Base-by-base conservation (phyloP, 2,797 vertebrate genomes). In the Mastacembelus armatus region DNA sequence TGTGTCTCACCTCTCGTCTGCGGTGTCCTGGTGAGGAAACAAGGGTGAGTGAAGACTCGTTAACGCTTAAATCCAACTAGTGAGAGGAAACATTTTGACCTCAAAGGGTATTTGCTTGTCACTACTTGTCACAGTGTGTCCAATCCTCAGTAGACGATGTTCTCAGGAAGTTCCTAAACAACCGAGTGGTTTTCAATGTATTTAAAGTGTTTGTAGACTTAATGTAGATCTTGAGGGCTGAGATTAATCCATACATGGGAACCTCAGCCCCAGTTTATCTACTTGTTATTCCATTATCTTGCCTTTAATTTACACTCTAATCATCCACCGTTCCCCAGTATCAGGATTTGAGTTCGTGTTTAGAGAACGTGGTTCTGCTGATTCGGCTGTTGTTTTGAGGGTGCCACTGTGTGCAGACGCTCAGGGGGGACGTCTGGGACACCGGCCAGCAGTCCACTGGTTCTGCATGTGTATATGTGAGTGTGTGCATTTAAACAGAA, bases 401-500 rank as follows among this genome's bases (percentile, higher is more conserved):
- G 67, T 74, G 66, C 38, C 57, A 40, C 49, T 62, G 74, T 77
- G 69, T 64, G 21, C 33, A 0, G 52, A 10, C 30, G 43, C 52
- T 65, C 60, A 30, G 38, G 71, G 69, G 70, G 60, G 65, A 66
- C 29, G 45, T 80, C 72, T 81, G 67, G 74, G 84, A 69, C 39
- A 18, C 59, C 45, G 72, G 56, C 70, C 79, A 72, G 64, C 59
- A 44, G 14, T 45, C 72, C 67, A 49, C 57, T 43, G 50, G 42
- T 36, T 50, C 12, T 66, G 38, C 10, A 18, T 70, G 44, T 62
- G 58, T 43, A 35, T 38, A 32, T 12, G 42, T 22, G 8, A 22
- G 35, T 22, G 40, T 42, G 58, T 71, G 66, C 65, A 76, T 83
- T 75, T 78, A 66, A 79, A 82, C 64, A 83, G 60, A 82, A 80